Conservation (phyloP, 2,797 vertebrate species). For the Distichodus sexfasciatus region DNA sequence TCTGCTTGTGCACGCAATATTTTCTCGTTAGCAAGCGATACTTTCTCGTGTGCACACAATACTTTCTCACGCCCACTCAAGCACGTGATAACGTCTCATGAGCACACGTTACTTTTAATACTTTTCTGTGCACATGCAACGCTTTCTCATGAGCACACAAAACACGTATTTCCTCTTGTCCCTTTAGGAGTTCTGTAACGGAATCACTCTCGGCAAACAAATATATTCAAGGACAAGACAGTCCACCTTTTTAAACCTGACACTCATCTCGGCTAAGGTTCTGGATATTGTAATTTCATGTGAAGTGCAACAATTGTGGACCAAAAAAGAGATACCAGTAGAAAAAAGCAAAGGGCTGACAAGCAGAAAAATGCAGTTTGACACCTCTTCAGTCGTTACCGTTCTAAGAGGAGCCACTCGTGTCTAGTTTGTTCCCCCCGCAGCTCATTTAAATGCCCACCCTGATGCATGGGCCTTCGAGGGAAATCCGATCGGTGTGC, state of each 20-base stretch:
- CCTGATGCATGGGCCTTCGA: slow-evolving; percentile 43
- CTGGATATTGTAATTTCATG: neutral
- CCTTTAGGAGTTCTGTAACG: no score
- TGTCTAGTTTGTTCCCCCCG: slow-evolving; percentile 8
- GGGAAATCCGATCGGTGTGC: slow-evolving; percentile 64
- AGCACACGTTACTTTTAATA: no score
- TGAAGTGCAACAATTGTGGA: neutral
- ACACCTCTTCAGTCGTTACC: slow-evolving; percentile 28
- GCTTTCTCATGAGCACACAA: no score
- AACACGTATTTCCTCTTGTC: no score
- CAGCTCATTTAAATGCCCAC: slow-evolving; percentile 38
- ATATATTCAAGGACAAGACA: neutral
- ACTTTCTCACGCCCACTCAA: no score
- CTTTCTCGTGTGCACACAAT: no score
- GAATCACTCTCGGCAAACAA: no score
- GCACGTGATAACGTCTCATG: no score
- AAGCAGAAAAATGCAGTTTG: slow-evolving; percentile 13
- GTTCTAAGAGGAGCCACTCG: neutral
- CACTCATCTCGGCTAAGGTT: neutral
- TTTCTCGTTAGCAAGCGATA: no score
- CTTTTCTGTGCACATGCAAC: no score
- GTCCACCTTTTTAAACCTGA: neutral
- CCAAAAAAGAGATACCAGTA: neutral
- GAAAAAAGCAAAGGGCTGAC: neutral
- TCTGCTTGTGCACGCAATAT: no score